A percentile compares a stretch with the other conserved stretches of the same genome.
phyloP scores from a whole-genome alignment of 2,113 vertebrate genomes.

The Neotoma lepida region DNA sequence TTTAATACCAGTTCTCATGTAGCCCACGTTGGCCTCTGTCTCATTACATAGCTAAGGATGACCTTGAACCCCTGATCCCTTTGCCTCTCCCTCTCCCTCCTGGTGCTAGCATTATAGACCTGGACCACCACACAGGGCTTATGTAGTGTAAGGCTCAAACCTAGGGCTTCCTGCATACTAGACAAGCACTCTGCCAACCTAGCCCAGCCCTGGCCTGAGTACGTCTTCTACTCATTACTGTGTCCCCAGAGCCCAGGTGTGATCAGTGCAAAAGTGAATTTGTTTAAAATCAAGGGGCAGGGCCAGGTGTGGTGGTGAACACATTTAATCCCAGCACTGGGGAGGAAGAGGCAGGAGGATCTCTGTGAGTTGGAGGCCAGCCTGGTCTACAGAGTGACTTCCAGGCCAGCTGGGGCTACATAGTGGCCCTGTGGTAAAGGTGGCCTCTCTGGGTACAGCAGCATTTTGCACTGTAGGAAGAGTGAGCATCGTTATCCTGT shows the following conservation, averaged over 20 bases:
- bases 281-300: background rate
- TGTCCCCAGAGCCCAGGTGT: background rate
- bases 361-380: background rate
- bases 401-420: background rate
- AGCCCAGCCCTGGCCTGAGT: background rate
- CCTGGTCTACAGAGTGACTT: background rate
- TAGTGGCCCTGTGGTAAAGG: background rate
- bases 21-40: background rate
- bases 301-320: background rate
- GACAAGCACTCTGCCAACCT: background rate
- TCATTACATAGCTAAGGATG: too few relatives aligned
- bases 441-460: background rate
- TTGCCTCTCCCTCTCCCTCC: too few relatives aligned
- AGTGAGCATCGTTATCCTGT: background rate
- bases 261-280: background rate
- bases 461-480: background rate
- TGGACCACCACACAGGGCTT: too few relatives aligned
- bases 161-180: background rate
- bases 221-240: background rate
- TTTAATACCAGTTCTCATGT: background rate
- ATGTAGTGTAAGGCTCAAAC: background rate
- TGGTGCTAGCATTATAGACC: background rate
- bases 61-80: background rate
- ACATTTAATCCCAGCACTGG: background rate
- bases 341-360: background rate